phyloP scores from a whole-genome alignment of 2,797 vertebrate species.

The Eutrigla gurnardus region DNA sequence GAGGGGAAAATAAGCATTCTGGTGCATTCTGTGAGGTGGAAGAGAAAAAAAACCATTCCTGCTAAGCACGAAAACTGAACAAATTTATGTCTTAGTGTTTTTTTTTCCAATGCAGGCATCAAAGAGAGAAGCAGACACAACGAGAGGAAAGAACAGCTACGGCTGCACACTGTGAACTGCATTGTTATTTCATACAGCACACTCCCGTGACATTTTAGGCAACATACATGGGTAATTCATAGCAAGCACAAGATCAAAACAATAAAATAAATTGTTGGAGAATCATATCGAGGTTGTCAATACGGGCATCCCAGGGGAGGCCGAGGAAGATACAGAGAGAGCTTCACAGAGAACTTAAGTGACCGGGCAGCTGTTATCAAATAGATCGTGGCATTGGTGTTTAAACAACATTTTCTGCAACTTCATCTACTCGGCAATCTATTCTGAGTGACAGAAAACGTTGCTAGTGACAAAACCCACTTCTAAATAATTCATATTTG shows the following conservation, averaged over 20 bases:
- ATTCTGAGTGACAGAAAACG: slow-evolving; percentile 39
- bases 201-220: slow-evolving; percentile 64
- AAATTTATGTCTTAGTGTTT: slow-evolving; percentile 62
- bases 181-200: slow-evolving; percentile 68
- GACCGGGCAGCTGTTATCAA: slow-evolving; percentile 62
- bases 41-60: slow-evolving; percentile 13
- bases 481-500: slow-evolving; percentile 7
- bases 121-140: slow-evolving; percentile 64
- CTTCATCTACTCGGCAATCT: slow-evolving; percentile 18
- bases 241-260: slow-evolving; percentile 71
- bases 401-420: slow-evolving; percentile 41
- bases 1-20: slow-evolving; percentile 35
- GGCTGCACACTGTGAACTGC: slow-evolving; percentile 56
- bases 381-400: slow-evolving; percentile 50
- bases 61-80: slow-evolving; percentile 64
- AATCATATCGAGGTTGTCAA: slow-evolving; percentile 61
- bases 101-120: slow-evolving; percentile 60
- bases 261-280: slow-evolving; percentile 64
- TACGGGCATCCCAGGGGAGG: slow-evolving; percentile 46
- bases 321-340: slow-evolving; percentile 29
- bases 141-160: slow-evolving; percentile 41
- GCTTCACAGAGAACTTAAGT: slow-evolving; percentile 47
- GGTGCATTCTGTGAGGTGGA: slow-evolving; percentile 24
- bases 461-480: slow-evolving; percentile 22
- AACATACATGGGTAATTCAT: slow-evolving; percentile 73